Conservation (phyloP, 2,113 vertebrate species). For the Eidolon helvum region DNA sequence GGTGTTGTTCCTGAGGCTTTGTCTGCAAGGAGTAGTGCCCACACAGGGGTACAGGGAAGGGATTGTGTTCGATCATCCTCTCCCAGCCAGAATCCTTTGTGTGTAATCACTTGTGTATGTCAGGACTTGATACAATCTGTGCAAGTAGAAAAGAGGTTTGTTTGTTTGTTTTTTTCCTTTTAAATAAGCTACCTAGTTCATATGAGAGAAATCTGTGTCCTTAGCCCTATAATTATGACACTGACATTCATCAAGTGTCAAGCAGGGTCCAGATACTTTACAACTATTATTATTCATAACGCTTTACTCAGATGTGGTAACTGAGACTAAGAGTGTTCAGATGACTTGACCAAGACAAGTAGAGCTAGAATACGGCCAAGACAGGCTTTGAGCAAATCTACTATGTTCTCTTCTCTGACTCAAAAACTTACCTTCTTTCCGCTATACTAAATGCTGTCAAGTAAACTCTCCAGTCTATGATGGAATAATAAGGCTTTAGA, state of each 20-base stretch:
- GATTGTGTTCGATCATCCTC: accelerated
- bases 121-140: background rate
- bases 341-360: background rate
- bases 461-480: background rate
- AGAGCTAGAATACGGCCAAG: background rate
- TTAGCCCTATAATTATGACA: background rate
- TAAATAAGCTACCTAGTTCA: background rate
- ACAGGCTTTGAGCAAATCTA: background rate
- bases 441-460: background rate
- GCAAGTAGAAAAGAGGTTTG: background rate
- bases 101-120: background rate
- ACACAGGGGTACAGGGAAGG: background rate
- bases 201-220: background rate
- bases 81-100: background rate
- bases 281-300: background rate
- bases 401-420: background rate
- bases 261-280: background rate
- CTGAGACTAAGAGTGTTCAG: background rate
- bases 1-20: background rate
- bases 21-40: background rate
- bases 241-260: background rate
- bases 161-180: background rate
- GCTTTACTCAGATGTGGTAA: background rate
- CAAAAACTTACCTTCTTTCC: background rate
- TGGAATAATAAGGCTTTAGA: background rate